Base-by-base conservation (phyloP, 1,140 invertebrate genomes). In the Drosophila parvula region DNA sequence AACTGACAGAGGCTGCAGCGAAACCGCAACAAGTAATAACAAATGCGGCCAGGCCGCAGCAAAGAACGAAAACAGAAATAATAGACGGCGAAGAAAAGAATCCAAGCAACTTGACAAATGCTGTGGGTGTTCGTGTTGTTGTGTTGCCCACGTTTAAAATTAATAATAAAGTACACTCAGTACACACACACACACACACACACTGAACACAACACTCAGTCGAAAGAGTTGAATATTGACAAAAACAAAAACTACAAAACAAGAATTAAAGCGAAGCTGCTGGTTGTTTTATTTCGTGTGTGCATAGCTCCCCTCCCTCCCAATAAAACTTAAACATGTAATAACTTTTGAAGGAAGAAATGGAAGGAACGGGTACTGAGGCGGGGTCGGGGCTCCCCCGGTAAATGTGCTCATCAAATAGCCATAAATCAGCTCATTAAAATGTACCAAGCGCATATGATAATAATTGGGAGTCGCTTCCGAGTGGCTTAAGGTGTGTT, bases 371-470 rank as follows among this genome's bases (percentile, higher is more conserved):
- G 8, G 38, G 32, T 8, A 38, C 18, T 10, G 12, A 5, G 44
- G 40, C 41, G 43, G 55, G 16, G 36, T 18, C 14, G 56, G 34
- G 30, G 48, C 16, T 47, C 28, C 74, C 44, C 41, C 62, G 77
- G 44, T 74, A 76, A 86, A 88, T 88, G 78, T 43, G 74, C 81
- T 79, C 84, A 89, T 89, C 80, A 89, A 89, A 90, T 78, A 45
- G 57, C 81, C 81, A 84, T 89, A 89, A 89, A 89, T 89, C 85
- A 89, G 85, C 48, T 79, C 65, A 89, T 90, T 89, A 84, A 89
- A 81, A 75, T 74, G 64, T 74, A 36, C 51, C 51, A 55, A 38
- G 51, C 51, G 51, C 51, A 12, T n/a, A n/a, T 38, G 8, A 12
- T 16, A 60, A 67, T 53, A 47, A 56, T 34, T 70, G 62, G 48